These are phyloP conservation scores for Anguilla anguilla DNA, from an alignment of 2,797 vertebrate species.

Conservation along the genomic window DNA sequence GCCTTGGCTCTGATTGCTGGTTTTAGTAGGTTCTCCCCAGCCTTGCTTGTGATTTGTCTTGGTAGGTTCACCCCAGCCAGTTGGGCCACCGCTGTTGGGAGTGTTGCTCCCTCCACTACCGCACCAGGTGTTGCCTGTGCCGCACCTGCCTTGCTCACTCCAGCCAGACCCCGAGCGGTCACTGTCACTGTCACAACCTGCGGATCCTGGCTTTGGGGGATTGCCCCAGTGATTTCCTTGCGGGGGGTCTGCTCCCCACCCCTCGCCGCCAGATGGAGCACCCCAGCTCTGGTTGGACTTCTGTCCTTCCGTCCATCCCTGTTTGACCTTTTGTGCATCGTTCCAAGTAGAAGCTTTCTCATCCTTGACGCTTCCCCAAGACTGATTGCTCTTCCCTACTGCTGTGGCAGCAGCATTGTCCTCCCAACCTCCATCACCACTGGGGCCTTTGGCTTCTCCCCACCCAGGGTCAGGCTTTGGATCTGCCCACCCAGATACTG, in stretches of 20 bases:
- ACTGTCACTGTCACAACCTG: conserved; percentile 71
- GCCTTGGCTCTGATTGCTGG: conserved; percentile 74
- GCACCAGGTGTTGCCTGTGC: conserved; percentile 61
- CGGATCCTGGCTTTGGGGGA: conserved; percentile 74
- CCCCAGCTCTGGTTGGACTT: conserved; percentile 58
- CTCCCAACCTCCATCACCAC: conserved; percentile 87
- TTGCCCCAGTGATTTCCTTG: conserved; percentile 80
- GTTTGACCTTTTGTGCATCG: conserved; percentile 83
- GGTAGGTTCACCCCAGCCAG: conserved; percentile 69
- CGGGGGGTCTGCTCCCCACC: conserved; percentile 73
- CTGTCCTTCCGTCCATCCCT: conserved; percentile 59
- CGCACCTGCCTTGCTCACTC: conserved; percentile 74
- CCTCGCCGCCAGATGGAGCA: conserved; percentile 63
- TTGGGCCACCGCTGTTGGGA: conserved; percentile 63
- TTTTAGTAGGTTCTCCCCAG: conserved; percentile 77
- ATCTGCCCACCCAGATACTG: conserved; percentile 81
- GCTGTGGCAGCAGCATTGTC: conserved; percentile 81
- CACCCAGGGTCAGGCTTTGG: conserved; percentile 83
- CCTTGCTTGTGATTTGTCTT: conserved; percentile 57
- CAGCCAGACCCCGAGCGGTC: conserved; percentile 78
- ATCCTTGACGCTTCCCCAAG: conserved; percentile 85
- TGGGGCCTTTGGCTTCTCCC: conserved; percentile 88
- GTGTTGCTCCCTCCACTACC: conserved; percentile 51
- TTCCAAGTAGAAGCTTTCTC: conserved; percentile 87
- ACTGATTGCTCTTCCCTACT: conserved; percentile 79